Evolutionary conservation across 2,797 vertebrate genomes (phyloP).

Genomic region (Catamblyrhynchus diadema): DNA sequence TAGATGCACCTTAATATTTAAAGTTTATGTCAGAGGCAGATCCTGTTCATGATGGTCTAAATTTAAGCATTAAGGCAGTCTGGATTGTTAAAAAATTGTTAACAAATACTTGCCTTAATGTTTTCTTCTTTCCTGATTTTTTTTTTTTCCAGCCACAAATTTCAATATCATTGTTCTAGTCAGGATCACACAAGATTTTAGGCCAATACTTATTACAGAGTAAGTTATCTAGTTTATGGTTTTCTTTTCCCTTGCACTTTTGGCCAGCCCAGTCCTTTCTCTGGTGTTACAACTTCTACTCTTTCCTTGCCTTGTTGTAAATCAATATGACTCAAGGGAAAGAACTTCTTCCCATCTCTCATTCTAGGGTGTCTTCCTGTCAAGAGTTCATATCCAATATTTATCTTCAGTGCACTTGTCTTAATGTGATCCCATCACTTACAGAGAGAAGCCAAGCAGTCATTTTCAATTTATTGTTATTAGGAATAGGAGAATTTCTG

Average conservation of each 20-base stretch:
- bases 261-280: neutral
- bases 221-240: neutral
- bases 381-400: slow-evolving; percentile 48
- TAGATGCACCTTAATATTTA: neutral
- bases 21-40: neutral
- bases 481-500: slow-evolving; percentile 6
- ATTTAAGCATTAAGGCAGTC: neutral
- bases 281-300: neutral
- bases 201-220: neutral
- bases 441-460: slow-evolving; percentile 33
- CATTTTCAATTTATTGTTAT: slow-evolving; percentile 47
- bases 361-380: slow-evolving; percentile 20
- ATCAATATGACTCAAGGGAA: neutral
- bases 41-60: neutral
- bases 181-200: neutral
- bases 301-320: neutral
- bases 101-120: neutral
- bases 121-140: neutral
- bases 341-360: slow-evolving; percentile 7
- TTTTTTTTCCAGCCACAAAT: neutral
- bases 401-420: slow-evolving; percentile 45
- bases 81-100: neutral
- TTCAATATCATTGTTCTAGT: neutral
- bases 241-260: neutral
- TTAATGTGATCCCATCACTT: slow-evolving; percentile 54